phyloP scores from a whole-genome alignment of 2,888 invertebrate species.

The Caenorhabditis japonica region DNA sequence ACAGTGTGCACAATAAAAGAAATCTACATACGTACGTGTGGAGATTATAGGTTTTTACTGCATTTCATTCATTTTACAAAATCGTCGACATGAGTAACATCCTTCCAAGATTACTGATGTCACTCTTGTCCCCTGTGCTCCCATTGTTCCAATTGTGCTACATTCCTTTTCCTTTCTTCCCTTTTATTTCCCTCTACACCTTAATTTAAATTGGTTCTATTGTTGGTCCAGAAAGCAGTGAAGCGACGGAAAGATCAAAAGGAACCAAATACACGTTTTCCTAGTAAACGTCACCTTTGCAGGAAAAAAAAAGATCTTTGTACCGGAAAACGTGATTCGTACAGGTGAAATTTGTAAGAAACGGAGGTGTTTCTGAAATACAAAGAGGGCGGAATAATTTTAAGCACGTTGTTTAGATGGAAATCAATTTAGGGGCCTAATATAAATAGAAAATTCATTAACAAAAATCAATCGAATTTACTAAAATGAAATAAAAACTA shows the following conservation, averaged over 20 bases:
- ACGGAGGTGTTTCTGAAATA: slow-evolving; percentile 16
- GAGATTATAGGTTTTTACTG: too few relatives aligned
- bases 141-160: background rate
- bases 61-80: background rate
- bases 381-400: background rate
- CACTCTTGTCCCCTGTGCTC: slow-evolving; percentile 4
- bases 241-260: slow-evolving; percentile 12
- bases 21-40: too few relatives aligned
- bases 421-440: too few relatives aligned
- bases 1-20: too few relatives aligned
- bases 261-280: slow-evolving; percentile 6
- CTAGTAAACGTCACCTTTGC: slow-evolving; percentile 19
- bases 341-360: slow-evolving; percentile 29
- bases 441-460: background rate
- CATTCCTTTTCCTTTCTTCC: background rate
- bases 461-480: slow-evolving; percentile 4
- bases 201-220: slow-evolving; percentile 30
- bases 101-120: slow-evolving; percentile 32
- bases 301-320: too few relatives aligned
- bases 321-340: slow-evolving; percentile 5
- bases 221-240: background rate
- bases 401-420: too few relatives aligned
- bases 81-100: slow-evolving; percentile 14
- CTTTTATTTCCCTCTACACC: slow-evolving; percentile 14
- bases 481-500: background rate